phyloP scores from a whole-genome alignment of 2,797 vertebrate genomes.

The Catamblyrhynchus diadema region DNA sequence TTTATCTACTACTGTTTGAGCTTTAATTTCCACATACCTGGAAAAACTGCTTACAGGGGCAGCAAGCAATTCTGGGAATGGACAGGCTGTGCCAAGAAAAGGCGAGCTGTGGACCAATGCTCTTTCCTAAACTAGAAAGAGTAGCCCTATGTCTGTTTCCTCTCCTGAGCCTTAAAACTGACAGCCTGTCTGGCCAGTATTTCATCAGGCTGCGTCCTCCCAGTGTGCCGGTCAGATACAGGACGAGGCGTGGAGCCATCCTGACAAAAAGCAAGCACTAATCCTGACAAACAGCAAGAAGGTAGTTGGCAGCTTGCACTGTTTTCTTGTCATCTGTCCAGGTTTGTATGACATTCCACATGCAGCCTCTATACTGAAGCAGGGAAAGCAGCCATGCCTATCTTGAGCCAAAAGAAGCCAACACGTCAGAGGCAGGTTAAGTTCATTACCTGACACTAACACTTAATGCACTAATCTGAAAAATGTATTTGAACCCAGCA shows the following conservation, averaged over 20 bases:
- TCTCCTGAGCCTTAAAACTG: neutral
- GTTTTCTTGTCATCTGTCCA: neutral
- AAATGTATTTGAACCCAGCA: neutral
- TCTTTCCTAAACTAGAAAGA: neutral
- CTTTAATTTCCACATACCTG: neutral
- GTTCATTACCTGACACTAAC: neutral
- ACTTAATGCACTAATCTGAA: neutral
- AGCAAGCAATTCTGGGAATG: neutral
- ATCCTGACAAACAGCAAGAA: neutral
- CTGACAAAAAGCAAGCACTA: neutral
- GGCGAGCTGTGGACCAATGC: neutral
- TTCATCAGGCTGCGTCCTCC: neutral
- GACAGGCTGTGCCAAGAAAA: neutral
- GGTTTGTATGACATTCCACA: neutral
- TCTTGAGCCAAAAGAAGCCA: neutral
- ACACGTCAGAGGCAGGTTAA: neutral
- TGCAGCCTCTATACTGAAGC: neutral
- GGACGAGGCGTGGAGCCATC: neutral
- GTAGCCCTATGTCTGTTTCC: neutral
- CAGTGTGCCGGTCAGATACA: neutral
- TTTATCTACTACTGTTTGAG: neutral
- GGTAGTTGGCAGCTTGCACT: neutral
- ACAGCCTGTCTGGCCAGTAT: neutral
- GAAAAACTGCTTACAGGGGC: neutral
- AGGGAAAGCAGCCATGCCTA: neutral